Conservation (phyloP, 1,140 invertebrate genomes). For the Diachasma alloeum region DNA sequence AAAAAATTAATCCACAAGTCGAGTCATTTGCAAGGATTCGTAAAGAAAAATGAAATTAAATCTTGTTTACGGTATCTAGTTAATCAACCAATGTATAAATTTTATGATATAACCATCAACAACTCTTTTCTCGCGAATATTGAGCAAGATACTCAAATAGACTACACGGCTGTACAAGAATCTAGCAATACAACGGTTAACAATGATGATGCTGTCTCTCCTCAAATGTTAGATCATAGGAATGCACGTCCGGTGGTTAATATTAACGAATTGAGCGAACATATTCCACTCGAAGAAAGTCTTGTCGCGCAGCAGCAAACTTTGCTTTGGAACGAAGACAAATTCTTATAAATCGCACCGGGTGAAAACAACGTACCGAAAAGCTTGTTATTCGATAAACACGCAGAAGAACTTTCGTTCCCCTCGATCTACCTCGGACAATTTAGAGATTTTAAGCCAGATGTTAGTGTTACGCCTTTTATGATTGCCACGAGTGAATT, state of each 20-base stretch:
- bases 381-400: neutral
- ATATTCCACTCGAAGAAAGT: neutral
- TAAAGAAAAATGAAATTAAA: neutral
- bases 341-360: neutral
- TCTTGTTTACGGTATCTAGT: neutral
- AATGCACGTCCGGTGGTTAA: neutral
- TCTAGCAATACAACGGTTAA: too few relatives aligned
- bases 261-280: neutral
- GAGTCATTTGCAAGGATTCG: constrained; percentile 4
- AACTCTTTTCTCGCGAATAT: neutral
- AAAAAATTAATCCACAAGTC: neutral
- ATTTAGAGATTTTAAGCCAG: constrained; percentile 42
- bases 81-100: neutral
- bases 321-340: neutral
- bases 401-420: constrained; percentile 50
- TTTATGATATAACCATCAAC: neutral
- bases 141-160: neutral
- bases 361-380: neutral
- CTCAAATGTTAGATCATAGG: neutral
- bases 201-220: neutral
- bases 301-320: neutral
- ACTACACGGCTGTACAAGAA: neutral
- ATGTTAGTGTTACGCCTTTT: constrained; percentile 28
- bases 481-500: constrained; percentile 39
- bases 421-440: constrained; percentile 49